phyloP scores from a whole-genome alignment of 1,140 invertebrate species.

The Drosophila setifemur region DNA sequence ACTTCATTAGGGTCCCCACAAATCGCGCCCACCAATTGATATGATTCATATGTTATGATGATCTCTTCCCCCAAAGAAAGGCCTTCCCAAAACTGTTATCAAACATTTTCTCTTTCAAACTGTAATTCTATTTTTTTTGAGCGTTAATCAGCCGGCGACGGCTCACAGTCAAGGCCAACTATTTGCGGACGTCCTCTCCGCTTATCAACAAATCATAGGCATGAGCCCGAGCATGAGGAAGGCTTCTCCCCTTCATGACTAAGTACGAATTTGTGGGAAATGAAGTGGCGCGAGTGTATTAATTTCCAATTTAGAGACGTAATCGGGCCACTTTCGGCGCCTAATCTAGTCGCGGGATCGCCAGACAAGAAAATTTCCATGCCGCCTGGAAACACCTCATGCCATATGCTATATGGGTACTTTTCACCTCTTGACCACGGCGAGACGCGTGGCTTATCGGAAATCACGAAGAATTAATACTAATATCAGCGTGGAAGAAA shows the following conservation, averaged over 20 bases:
- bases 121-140: background rate
- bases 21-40: no score
- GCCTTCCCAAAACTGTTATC: background rate
- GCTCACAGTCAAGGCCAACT: conserved; percentile 43
- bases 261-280: conserved; percentile 30
- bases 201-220: conserved; percentile 8
- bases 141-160: background rate
- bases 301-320: conserved; percentile 44
- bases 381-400: conserved; percentile 55
- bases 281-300: conserved; percentile 60
- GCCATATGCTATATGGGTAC: conserved; percentile 4
- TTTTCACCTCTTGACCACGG: conserved; percentile 35
- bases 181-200: conserved; percentile 12
- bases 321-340: conserved; percentile 32
- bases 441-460: conserved; percentile 71
- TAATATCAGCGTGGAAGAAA: conserved; percentile 13
- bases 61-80: background rate
- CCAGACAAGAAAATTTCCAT: conserved; percentile 59
- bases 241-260: conserved; percentile 42
- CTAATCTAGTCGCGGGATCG: conserved; percentile 44
- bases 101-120: background rate
- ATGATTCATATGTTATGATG: background rate
- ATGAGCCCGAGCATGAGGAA: background rate
- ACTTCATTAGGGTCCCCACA: no score
- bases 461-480: conserved; percentile 58